Percentiles rank a stretch among this genome's conserved stretches.
Evolutionary conservation across 1,140 invertebrate genomes (phyloP).

Genomic region (Chrysoperla carnea): DNA sequence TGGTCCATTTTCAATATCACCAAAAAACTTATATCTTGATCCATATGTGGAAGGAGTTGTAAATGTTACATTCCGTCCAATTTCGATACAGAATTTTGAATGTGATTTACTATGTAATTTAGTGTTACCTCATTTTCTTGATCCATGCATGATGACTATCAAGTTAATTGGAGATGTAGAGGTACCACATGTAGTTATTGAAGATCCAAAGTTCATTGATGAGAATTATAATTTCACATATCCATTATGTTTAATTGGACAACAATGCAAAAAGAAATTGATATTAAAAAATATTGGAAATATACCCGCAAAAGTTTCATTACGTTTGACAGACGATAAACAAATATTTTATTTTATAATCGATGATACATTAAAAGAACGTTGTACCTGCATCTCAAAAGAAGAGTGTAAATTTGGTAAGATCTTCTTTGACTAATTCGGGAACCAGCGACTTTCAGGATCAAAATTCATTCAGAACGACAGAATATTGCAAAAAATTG

Average conservation of each 20-base stretch:
- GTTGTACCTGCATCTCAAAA: conserved; percentile 3
- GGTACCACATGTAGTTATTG: conserved; percentile 10
- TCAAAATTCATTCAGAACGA: too few species aligned
- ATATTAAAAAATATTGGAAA: conserved; percentile 10
- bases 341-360: conserved; percentile 4
- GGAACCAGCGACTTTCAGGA: too few species aligned
- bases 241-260: conserved; percentile 6
- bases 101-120: neutral
- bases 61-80: conserved; percentile 12
- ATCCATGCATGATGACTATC: neutral
- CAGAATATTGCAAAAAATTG: too few species aligned
- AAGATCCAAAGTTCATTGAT: conserved; percentile 5
- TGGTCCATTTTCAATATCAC: conserved; percentile 9
- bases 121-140: neutral
- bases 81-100: conserved; percentile 5
- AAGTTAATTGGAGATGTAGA: conserved; percentile 8
- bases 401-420: neutral
- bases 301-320: conserved; percentile 11
- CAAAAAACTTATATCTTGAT: conserved; percentile 8
- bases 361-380: neutral
- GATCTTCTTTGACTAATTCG: too few species aligned
- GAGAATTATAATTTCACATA: conserved; percentile 5
- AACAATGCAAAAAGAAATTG: conserved; percentile 1
- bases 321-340: conserved; percentile 6
- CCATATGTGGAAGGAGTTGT: conserved; percentile 7